Evolutionary conservation across 2,113 vertebrate genomes (phyloP).

Genomic region (Corvus cornix): DNA sequence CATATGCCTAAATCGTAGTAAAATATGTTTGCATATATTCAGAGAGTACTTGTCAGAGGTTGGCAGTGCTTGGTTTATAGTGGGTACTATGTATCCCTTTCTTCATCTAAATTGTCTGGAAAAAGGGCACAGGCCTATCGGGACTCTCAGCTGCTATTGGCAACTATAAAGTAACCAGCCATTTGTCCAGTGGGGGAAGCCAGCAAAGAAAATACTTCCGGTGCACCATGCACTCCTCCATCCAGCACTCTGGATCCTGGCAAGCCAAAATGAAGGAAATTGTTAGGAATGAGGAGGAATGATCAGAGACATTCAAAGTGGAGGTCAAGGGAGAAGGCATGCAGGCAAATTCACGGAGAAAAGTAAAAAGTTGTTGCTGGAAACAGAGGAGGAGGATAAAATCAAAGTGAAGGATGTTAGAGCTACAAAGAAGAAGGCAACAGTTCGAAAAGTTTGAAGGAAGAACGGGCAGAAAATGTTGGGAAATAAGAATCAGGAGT

Average conservation of each 20-base stretch:
- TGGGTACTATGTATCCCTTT: background rate
- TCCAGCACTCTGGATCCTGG: background rate
- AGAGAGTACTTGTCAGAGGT: background rate
- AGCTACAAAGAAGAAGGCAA: background rate
- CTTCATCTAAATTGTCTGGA: background rate
- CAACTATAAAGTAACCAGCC: background rate
- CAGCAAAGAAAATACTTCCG: background rate
- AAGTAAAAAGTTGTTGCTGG: background rate
- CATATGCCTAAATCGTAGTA: background rate
- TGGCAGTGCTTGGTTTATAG: background rate
- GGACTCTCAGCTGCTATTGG: background rate
- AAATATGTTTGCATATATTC: background rate
- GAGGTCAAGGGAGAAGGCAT: background rate
- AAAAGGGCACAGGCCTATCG: background rate
- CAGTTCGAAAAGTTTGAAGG: background rate
- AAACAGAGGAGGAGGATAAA: background rate
- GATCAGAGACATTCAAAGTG: background rate
- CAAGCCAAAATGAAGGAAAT: background rate
- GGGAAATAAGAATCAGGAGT: background rate
- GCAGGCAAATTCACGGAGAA: background rate
- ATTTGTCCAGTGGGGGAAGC: background rate
- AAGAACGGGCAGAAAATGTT: background rate
- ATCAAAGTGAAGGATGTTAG: background rate
- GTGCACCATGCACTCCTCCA: background rate
- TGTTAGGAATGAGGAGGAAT: background rate